Evolutionary conservation across 2,113 vertebrate species (phyloP).

Genomic region (Leptobrachium ailaonicum): DNA sequence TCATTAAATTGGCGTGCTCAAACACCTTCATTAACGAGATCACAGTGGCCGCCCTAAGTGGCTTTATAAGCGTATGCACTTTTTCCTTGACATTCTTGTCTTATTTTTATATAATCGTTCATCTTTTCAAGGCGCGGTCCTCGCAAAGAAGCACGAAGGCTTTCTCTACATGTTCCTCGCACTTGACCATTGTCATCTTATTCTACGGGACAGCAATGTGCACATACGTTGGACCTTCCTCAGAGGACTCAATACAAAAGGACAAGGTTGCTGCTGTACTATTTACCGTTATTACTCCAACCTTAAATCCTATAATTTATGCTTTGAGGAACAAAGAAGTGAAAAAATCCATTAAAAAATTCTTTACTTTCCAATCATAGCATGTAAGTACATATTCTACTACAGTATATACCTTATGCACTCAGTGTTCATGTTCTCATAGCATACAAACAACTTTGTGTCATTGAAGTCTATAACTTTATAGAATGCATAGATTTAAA

Average conservation of each 20-base stretch:
- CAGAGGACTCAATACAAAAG: conserved; percentile 3
- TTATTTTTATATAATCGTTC: conserved; percentile 29
- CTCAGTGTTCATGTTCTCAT: too few relatives aligned
- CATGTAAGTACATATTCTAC: too few relatives aligned
- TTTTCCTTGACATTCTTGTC: conserved; percentile 43
- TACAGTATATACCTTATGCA: too few relatives aligned
- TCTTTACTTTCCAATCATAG: too few relatives aligned
- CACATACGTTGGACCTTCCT: conserved; percentile 38
- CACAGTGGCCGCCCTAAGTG: conserved; percentile 9
- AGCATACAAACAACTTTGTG: too few relatives aligned
- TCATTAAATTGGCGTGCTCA: conserved; percentile 25
- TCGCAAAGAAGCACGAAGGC: conserved; percentile 23
- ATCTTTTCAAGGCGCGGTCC: conserved; percentile 9
- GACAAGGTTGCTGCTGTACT: conserved; percentile 40
- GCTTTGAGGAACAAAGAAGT: conserved; percentile 43
- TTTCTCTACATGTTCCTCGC: conserved; percentile 46
- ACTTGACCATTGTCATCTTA: conserved; percentile 36
- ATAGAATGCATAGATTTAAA: too few relatives aligned
- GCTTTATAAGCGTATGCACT: neutral
- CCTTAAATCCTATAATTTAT: conserved; percentile 41
- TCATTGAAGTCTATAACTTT: too few relatives aligned
- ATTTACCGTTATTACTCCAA: conserved; percentile 40
- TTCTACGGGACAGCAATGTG: conserved; percentile 39
- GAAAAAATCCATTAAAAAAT: too few relatives aligned
- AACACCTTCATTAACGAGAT: conserved; percentile 12